Evolutionary conservation across 2,113 vertebrate genomes (phyloP), one percentile per base, ranked within the genome.

Genomic region (Pedetes capensis): DNA sequence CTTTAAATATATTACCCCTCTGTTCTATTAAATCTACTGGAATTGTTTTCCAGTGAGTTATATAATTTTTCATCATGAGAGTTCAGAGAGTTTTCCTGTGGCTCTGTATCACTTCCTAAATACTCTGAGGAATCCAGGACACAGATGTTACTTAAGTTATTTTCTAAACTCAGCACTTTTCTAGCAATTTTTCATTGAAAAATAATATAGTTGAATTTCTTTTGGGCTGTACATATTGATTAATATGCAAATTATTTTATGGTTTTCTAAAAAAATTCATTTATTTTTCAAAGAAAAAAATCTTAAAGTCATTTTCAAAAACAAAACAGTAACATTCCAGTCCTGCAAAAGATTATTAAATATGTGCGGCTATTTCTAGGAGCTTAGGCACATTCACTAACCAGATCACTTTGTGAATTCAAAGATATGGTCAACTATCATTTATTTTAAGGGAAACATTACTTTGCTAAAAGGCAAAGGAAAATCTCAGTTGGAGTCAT

Each of bases 151-250:
- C n/a, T 89, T 66, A 78, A 18, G n/a, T 34, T 76, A 6, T 79
- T 97, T 92, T 64, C 85, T 82, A 69, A 92, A 93, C 32, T 96
- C 89, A 95, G 82, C n/a, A 84, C 29, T 95, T 96, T 86, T 42
- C 27, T 89, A 64, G 75, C 49, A 76, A 64, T 47, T 72, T 69
- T 94, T 87, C 47, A 85, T 10, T 59, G 66, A 75, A 90, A 92
- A 93, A 87, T 47, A 80, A 85, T 39, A n/a, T 3, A 84, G 17
- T 8, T 53, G 6, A n/a, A 55, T 86, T 96, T 87, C 8, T 85
- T 53, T 81, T 92, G 42, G 74, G 4, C 17, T 42, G 17, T 20
- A 63, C 68, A 32, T 37, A 59, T n/a, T 84, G 14, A 90, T 42
- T 59, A 85, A 72, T 2, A 75, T 84, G 44, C 49, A 89, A 94